phyloP scores from a whole-genome alignment of 2,888 invertebrate species.

The Calephelis perditalis region DNA sequence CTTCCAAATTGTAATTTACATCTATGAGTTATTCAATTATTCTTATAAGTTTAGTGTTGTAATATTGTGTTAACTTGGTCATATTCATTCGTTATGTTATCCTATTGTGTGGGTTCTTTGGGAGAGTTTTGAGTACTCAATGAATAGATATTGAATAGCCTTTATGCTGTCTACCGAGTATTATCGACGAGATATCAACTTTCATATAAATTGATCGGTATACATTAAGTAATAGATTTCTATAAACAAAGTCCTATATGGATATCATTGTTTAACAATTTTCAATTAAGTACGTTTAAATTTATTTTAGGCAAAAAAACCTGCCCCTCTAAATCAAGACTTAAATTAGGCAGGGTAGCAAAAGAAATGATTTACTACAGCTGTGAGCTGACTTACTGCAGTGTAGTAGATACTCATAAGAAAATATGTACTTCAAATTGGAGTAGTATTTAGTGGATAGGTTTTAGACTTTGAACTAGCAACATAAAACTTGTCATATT shows the following conservation, averaged over 20 bases:
- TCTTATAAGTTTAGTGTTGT: constrained; percentile 21
- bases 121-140: constrained; percentile 51
- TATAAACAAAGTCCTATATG: constrained; percentile 15
- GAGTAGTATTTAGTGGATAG: too few species aligned
- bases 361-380: too few species aligned
- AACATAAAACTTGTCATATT: too few species aligned
- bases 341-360: too few species aligned
- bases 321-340: too few species aligned
- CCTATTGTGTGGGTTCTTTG: constrained; percentile 31
- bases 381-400: too few species aligned
- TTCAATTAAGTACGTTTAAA: too few species aligned
- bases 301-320: too few species aligned
- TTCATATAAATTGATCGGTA: constrained; percentile 30
- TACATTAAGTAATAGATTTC: constrained; percentile 14
- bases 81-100: neutral
- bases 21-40: constrained; percentile 20
- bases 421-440: too few species aligned
- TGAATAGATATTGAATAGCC: constrained; percentile 53
- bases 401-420: too few species aligned
- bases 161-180: constrained; percentile 36
- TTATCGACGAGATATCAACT: constrained; percentile 47
- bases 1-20: constrained; percentile 30
- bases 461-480: too few species aligned
- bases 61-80: constrained; percentile 14
- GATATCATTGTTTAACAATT: neutral